Conservation (phyloP, 37 sponge, comb jelly and placozoan genomes). For the Diacarnus erythraeanus region DNA sequence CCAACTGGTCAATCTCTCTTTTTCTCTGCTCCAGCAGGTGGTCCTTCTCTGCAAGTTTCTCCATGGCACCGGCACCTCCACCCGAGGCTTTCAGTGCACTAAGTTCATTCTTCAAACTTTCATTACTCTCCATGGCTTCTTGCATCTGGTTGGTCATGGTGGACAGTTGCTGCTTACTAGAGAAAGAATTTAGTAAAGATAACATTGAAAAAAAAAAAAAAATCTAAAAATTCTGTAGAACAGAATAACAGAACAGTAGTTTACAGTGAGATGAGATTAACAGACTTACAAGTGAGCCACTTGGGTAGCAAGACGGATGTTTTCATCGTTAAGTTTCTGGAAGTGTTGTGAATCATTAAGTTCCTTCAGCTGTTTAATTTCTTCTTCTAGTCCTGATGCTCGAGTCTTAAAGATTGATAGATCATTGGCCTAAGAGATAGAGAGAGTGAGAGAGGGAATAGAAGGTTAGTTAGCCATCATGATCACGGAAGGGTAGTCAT, state of each 20-base stretch:
- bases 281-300: not conserved
- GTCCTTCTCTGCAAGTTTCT: slow-evolving; percentile 20
- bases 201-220: too few relatives aligned
- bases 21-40: not conserved
- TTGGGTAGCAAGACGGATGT: not conserved
- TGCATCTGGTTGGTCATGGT: not conserved
- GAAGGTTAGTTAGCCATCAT: not conserved
- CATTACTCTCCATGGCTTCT: not conserved
- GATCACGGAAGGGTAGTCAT: not conserved
- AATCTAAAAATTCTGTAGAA: too few relatives aligned
- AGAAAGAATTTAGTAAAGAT: not conserved
- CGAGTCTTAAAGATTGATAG: not conserved
- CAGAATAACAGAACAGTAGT: not conserved
- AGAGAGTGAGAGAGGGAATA: not conserved
- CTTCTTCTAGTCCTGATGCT: slow-evolving; percentile 36
- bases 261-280: not conserved
- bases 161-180: slow-evolving; percentile 7
- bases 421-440: slow-evolving; percentile 11
- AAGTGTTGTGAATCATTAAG: not conserved
- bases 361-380: slow-evolving; percentile 15
- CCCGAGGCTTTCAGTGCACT: slow-evolving; percentile 3
- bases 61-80: not conserved
- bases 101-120: slow-evolving; percentile 15
- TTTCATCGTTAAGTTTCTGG: slow-evolving; percentile 21
- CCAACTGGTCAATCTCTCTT: not conserved